Evolutionary conservation across 1,140 invertebrate species (phyloP).

Genomic region (Daktulosphaira vitifoliae): DNA sequence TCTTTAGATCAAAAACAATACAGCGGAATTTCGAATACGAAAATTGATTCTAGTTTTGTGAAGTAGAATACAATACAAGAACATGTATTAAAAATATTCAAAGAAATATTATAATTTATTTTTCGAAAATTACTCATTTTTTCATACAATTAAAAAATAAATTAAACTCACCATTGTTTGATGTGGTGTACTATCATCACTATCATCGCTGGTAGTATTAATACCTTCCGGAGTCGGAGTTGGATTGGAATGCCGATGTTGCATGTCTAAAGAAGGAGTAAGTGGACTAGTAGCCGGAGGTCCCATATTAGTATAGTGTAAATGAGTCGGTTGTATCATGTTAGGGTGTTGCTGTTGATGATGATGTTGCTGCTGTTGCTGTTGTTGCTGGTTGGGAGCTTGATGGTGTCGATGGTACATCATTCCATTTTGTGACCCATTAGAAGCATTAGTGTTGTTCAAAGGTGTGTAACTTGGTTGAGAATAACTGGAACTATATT

Average conservation of each 20-base stretch:
- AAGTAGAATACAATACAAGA: too few relatives aligned
- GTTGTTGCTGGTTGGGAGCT: constrained; percentile 38
- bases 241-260: constrained; percentile 49
- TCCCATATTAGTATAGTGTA: constrained; percentile 42
- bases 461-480: constrained; percentile 24
- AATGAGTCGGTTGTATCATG: constrained; percentile 42
- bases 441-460: constrained; percentile 1
- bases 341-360: constrained; percentile 45
- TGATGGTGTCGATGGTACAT: constrained; percentile 35
- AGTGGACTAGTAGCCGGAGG: constrained; percentile 36
- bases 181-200: constrained; percentile 75
- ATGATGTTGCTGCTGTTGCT: constrained; percentile 44
- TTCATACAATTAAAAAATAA: too few relatives aligned
- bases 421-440: constrained; percentile 18
- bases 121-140: too few relatives aligned
- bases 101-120: too few relatives aligned
- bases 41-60: too few relatives aligned
- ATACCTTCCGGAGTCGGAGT: constrained; percentile 47
- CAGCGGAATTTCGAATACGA: too few relatives aligned
- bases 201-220: constrained; percentile 72
- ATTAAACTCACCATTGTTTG: constrained; percentile 52
- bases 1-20: too few relatives aligned
- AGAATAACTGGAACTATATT: constrained; percentile 27
- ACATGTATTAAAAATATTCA: too few relatives aligned
- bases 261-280: constrained; percentile 45